Evolutionary conservation across 2,113 vertebrate species (phyloP), one percentile per base, ranked within the genome.

Genomic region (Oryctolagus cuniculus): DNA sequence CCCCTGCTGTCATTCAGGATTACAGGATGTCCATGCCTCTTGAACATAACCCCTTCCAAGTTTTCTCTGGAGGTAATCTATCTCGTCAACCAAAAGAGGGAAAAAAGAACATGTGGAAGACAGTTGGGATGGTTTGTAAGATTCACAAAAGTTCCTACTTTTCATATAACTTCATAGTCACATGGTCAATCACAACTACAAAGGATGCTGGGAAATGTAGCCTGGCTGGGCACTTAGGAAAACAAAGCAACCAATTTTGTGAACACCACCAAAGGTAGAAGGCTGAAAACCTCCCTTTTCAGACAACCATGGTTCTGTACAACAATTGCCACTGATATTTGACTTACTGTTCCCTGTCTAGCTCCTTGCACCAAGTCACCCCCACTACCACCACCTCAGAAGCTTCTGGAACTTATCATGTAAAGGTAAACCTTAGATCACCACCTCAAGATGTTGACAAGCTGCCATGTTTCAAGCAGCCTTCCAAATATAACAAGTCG

Each of bases 361-460:
- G 44, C 87, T 79, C 64, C 67, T 84, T 81, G 9, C 29, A 53
- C 53, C 51, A 95, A 88, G 25, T 27, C 51, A 34, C 36, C 7
- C 17, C n/a, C 21, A 36, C 29, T 29, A 38, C 24, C n/a, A 53
- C 13, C 44, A 3, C 58, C 49, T 61, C 44, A 90, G 69, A 95
- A 73, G 19, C 13, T 90, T 73, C 55, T 55, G 63, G 69, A 94
- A 87, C 3, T 58, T 72, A 27, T 10, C 7, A 1, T 73, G 44
- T 94, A 72, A 92, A 96, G 79, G 34, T 24, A 72, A 15, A 73
- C 83, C 19, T 53, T 93, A 38, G 25, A 93, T 11, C 80, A 86
- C 80, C 27, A 87, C 77, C 64, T 93, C 25, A 34, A 84, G 85
- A 81, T 70, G 69, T 53, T 92, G 88, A 93, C 85, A 94, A 36